phyloP scores from a whole-genome alignment of 2,113 vertebrate species.

The Cynoglossus semilaevis region DNA sequence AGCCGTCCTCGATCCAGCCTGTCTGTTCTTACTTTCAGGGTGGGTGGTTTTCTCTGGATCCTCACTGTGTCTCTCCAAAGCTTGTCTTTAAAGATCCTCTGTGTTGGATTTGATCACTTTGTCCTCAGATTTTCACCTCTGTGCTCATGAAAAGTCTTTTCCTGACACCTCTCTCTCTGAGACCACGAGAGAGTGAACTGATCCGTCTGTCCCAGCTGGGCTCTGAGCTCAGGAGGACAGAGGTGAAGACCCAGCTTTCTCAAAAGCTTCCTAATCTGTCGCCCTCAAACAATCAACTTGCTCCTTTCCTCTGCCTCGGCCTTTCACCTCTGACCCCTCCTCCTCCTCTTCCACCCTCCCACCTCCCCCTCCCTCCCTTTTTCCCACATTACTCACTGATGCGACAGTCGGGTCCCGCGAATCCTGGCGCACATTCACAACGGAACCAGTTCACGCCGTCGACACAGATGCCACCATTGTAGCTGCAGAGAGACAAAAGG shows the following conservation, averaged over 20 bases:
- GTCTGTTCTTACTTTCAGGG: no score
- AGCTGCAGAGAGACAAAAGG: constrained; percentile 73
- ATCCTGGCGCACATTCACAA: constrained; percentile 90
- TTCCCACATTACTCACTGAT: constrained; percentile 87
- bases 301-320: constrained; percentile 15
- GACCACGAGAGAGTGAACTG: constrained; percentile 51
- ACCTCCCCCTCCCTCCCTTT: constrained; percentile 19
- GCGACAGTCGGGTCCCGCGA: constrained; percentile 94
- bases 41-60: background rate
- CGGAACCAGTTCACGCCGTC: constrained; percentile 97
- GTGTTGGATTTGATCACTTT: background rate
- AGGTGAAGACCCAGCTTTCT: constrained; percentile 49
- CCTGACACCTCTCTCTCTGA: constrained; percentile 2
- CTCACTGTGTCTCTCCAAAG: no score
- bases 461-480: constrained; percentile 90
- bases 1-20: no score
- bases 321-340: constrained; percentile 48
- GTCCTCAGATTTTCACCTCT: constrained; percentile 6
- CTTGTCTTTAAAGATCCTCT: background rate
- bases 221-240: constrained; percentile 47
- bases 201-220: constrained; percentile 33
- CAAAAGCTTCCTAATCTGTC: constrained; percentile 56
- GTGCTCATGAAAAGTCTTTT: constrained; percentile 27
- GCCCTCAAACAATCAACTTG: constrained; percentile 38
- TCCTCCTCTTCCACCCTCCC: constrained; percentile 4